Percentiles rank a stretch among this genome's conserved stretches.
Conservation (phyloP, 2,888 invertebrate genomes). For the Plemyria rubiginata region DNA sequence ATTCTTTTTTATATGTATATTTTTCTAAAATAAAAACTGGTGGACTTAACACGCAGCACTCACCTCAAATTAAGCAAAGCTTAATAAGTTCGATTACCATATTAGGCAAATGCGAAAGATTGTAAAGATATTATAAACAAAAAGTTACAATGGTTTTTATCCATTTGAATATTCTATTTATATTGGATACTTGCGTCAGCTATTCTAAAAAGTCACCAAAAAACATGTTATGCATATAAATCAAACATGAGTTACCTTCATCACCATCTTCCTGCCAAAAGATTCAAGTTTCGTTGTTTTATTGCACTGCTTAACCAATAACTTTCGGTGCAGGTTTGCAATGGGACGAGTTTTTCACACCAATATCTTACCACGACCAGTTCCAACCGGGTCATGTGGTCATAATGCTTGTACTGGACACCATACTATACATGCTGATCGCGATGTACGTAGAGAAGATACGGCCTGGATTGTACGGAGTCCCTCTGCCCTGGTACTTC, state of each 20-base stretch:
- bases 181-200: no score
- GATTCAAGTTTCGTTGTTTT: no score
- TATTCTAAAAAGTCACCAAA: background rate
- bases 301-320: background rate
- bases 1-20: no score
- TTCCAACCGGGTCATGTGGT: conserved; percentile 89
- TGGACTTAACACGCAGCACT: no score
- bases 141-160: no score
- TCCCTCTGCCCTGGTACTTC: conserved; percentile 93
- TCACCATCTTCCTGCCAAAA: no score
- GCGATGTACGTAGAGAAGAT: conserved; percentile 95
- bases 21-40: no score
- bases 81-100: no score
- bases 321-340: conserved; percentile 80
- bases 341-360: conserved; percentile 86
- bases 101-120: background rate
- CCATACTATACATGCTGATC: conserved; percentile 88
- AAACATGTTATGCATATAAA: background rate
- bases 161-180: no score
- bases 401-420: conserved; percentile 89
- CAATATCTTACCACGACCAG: conserved; percentile 89
- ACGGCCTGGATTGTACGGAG: conserved; percentile 93
- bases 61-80: no score
- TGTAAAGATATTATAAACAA: background rate
- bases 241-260: background rate